These are phyloP conservation scores for Emydocephalus ijimae DNA, from an alignment of 2,113 vertebrate species.

Conservation along the genomic window DNA sequence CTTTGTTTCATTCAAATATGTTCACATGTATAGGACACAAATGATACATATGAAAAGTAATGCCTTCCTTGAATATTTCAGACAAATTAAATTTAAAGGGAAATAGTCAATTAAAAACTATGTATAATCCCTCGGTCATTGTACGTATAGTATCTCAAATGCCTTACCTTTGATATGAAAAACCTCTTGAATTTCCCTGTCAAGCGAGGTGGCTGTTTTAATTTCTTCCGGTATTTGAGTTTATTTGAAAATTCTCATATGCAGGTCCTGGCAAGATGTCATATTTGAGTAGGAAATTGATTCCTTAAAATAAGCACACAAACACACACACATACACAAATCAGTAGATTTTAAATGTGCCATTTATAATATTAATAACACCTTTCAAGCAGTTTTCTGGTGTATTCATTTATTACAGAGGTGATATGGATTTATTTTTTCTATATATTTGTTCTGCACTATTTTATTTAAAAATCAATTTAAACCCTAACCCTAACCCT, in stretches of 20 bases:
- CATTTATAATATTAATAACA: neutral
- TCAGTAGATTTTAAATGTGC: neutral
- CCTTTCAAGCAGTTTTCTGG: neutral
- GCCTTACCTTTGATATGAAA: constrained; percentile 81
- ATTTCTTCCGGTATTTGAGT: constrained; percentile 77
- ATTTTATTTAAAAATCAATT: neutral
- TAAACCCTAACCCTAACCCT: no score
- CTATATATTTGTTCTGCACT: neutral
- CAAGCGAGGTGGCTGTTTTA: constrained; percentile 72
- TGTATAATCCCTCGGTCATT: neutral
- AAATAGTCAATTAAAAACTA: neutral
- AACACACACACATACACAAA: neutral
- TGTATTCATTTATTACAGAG: neutral
- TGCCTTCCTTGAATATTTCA: neutral
- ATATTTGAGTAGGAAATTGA: constrained; percentile 82
- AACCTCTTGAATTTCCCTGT: constrained; percentile 79
- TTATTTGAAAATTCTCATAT: constrained; percentile 82
- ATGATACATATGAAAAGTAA: neutral
- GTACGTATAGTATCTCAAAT: neutral
- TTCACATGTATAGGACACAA: neutral
- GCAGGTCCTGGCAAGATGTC: constrained; percentile 81
- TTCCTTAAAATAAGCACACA: constrained; percentile 69
- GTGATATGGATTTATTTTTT: neutral
- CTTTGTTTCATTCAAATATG: neutral
- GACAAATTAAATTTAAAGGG: neutral